A percentile compares a stretch with the other conserved stretches of the same genome.
Conservation (phyloP, 1,140 invertebrate species). For the Augochlora pura region DNA sequence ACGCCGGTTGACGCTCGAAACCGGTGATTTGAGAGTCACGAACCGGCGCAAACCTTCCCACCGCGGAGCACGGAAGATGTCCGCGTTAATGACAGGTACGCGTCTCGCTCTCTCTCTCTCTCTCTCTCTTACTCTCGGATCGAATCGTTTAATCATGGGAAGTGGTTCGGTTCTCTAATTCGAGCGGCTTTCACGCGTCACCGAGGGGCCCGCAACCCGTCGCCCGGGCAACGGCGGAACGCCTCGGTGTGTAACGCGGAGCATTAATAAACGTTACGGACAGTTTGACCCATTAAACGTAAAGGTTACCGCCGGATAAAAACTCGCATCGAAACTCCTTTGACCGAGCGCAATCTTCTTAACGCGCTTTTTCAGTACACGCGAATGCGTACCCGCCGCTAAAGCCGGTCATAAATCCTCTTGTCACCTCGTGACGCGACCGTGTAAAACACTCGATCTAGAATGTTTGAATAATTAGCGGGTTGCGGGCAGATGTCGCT, state of each 20-base stretch:
- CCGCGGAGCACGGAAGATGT: too few relatives aligned
- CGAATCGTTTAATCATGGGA: slow-evolving; percentile 25
- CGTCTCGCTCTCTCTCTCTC: too few relatives aligned
- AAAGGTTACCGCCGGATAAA: background rate
- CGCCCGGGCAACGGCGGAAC: background rate
- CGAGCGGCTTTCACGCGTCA: slow-evolving; percentile 13
- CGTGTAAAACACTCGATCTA: background rate
- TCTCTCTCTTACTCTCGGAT: background rate
- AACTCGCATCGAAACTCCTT: background rate
- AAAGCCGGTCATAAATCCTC: slow-evolving; percentile 1
- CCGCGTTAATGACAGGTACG: too few relatives aligned
- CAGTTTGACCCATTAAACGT: slow-evolving; percentile 9
- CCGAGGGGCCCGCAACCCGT: background rate
- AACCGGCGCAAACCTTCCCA: too few relatives aligned
- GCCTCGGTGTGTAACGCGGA: background rate
- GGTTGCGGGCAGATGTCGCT: background rate
- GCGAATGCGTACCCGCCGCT: background rate
- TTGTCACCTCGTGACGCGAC: background rate
- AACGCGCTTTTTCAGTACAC: background rate
- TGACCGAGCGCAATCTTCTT: background rate
- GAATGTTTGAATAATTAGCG: slow-evolving; percentile 8
- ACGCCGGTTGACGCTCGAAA: too few relatives aligned
- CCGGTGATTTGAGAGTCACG: too few relatives aligned
- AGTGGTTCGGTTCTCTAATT: slow-evolving; percentile 21
- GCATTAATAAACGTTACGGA: background rate